A percentile compares a stretch with the other conserved stretches of the same genome.
phyloP scores from a whole-genome alignment of 2,888 invertebrate genomes.

The Oscheius onirici region DNA sequence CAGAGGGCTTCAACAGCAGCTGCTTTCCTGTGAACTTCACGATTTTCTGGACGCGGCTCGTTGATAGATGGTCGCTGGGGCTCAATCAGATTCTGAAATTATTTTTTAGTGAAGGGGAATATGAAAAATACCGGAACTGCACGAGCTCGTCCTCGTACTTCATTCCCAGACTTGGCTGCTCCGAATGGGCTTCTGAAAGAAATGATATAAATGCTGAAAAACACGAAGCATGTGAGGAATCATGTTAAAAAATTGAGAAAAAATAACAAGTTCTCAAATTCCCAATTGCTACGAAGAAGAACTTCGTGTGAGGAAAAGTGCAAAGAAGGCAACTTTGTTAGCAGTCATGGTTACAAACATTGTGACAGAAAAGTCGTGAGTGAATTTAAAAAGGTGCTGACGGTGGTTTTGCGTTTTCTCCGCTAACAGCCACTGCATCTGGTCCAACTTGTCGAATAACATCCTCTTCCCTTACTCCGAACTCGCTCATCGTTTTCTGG shows the following conservation, averaged over 20 bases:
- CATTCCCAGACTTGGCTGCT: conserved; percentile 7
- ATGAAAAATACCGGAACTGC: conserved; percentile 23
- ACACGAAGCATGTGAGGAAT: too few species aligned
- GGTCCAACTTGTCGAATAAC: conserved; percentile 32
- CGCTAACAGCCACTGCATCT: not conserved
- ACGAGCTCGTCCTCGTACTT: conserved; percentile 5
- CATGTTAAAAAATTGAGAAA: too few species aligned
- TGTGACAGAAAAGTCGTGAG: not conserved
- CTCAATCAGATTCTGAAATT: conserved; percentile 17
- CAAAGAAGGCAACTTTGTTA: not conserved
- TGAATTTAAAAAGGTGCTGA: conserved; percentile 23
- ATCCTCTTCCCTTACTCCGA: conserved; percentile 41
- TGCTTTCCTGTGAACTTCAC: conserved; percentile 30
- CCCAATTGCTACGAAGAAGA: too few species aligned
- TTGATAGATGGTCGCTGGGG: conserved; percentile 24
- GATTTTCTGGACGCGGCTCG: conserved; percentile 29
- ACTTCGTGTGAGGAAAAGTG: too few species aligned
- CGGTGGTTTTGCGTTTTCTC: conserved; percentile 5
- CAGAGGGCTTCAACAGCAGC: conserved; percentile 30
- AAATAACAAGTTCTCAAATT: too few species aligned
- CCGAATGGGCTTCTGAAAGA: conserved; percentile 48
- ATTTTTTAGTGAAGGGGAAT: not conserved
- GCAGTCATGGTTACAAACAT: not conserved
- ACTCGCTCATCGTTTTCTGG: conserved; percentile 43
- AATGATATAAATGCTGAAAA: not conserved